Conservation (phyloP, 2,113 vertebrate genomes). For the Dendrocopos noguchii region DNA sequence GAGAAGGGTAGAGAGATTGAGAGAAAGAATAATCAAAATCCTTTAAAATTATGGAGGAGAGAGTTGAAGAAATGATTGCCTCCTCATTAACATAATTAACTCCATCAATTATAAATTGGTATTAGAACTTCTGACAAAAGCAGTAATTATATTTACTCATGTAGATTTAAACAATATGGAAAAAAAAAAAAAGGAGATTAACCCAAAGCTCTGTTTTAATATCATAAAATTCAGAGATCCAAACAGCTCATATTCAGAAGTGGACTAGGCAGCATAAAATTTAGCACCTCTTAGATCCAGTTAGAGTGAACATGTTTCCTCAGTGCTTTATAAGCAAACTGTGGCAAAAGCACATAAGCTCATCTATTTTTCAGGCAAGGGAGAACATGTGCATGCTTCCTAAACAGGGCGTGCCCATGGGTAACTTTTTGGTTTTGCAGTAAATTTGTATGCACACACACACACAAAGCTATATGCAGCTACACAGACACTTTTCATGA, state of each 20-base stretch:
- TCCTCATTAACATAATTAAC: slow-evolving; percentile 84
- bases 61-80: slow-evolving; percentile 76
- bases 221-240: slow-evolving; percentile 74
- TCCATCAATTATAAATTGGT: slow-evolving; percentile 85
- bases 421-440: neutral
- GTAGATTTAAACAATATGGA: slow-evolving; percentile 84
- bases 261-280: slow-evolving; percentile 68
- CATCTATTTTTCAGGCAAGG: neutral
- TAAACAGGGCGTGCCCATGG: neutral
- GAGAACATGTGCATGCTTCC: neutral
- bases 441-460: neutral
- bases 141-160: slow-evolving; percentile 86
- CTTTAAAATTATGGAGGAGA: slow-evolving; percentile 80
- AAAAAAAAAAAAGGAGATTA: slow-evolving; percentile 44
- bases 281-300: slow-evolving; percentile 32
- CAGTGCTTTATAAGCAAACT: slow-evolving; percentile 43
- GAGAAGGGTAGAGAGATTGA: neutral
- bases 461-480: neutral
- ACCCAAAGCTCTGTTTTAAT: slow-evolving; percentile 77
- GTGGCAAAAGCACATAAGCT: neutral
- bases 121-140: slow-evolving; percentile 84
- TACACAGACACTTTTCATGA: neutral
- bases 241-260: slow-evolving; percentile 68
- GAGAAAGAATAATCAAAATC: slow-evolving; percentile 64
- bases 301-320: slow-evolving; percentile 26